Conservation (phyloP, 2,113 vertebrate genomes). For the Scalopus aquaticus region DNA sequence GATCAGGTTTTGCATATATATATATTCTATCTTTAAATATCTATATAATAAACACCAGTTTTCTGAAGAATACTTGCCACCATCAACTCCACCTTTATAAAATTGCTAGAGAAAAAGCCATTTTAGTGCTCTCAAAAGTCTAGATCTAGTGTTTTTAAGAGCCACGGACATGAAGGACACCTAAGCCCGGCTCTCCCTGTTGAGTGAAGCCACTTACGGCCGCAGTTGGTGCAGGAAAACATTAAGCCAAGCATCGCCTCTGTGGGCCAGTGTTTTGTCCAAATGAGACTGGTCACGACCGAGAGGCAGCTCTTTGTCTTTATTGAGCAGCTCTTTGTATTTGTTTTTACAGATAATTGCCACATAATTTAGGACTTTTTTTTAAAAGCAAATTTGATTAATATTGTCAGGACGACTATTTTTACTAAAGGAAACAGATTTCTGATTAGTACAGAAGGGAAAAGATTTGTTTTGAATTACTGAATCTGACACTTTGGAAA, state of each 20-base stretch:
- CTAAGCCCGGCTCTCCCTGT: fast-evolving
- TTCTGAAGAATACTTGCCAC: neutral
- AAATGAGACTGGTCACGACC: neutral
- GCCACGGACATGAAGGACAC: neutral
- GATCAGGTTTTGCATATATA: neutral
- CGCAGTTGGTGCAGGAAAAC: neutral
- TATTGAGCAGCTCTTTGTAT: neutral
- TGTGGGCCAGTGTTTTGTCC: too few species aligned
- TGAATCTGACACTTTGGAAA: slow-evolving; percentile 29
- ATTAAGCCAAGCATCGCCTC: neutral
- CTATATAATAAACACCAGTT: neutral
- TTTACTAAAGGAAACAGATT: neutral
- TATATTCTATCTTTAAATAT: neutral
- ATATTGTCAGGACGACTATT: neutral
- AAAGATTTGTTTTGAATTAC: slow-evolving; percentile 17
- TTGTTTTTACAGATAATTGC: neutral
- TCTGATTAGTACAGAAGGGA: neutral
- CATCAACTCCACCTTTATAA: neutral
- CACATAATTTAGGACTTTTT: neutral
- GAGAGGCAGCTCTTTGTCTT: neutral
- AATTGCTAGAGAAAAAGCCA: neutral
- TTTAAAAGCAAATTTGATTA: neutral
- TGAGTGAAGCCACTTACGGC: neutral
- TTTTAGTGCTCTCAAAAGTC: neutral
- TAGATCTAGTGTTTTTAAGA: neutral